These are phyloP conservation scores for Stenolophus ochropezus DNA, from an alignment of 2,888 invertebrate species.

Conservation along the genomic window DNA sequence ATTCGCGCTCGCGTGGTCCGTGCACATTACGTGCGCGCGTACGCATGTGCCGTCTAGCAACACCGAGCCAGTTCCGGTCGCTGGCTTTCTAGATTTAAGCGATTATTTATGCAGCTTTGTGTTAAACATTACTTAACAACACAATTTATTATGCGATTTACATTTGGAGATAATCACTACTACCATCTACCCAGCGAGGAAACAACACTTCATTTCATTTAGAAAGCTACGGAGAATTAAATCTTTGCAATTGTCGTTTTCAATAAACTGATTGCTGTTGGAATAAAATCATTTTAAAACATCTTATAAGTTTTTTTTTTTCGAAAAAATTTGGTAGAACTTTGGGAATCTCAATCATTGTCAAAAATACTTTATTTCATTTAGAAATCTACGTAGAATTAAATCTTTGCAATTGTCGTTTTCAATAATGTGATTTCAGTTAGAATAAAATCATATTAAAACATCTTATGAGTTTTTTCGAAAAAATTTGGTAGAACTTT, in stretches of 20 bases:
- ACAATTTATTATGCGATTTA: slow-evolving; percentile 57
- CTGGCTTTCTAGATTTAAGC: slow-evolving; percentile 56
- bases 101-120: slow-evolving; percentile 60
- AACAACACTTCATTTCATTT: neutral
- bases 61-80: slow-evolving; percentile 47
- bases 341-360: neutral
- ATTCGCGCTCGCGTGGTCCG: slow-evolving; percentile 5
- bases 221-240: neutral
- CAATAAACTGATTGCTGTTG: too few species aligned
- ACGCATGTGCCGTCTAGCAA: slow-evolving; percentile 21
- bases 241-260: neutral
- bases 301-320: too few species aligned
- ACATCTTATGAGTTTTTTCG: too few species aligned
- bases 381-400: neutral
- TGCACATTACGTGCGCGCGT: slow-evolving; percentile 17
- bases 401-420: neutral
- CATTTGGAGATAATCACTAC: slow-evolving; percentile 53
- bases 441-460: too few species aligned
- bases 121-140: slow-evolving; percentile 59
- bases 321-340: neutral
- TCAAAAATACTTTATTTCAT: neutral
- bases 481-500: neutral
- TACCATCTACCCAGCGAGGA: slow-evolving; percentile 11
- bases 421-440: too few species aligned
- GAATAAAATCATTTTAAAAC: too few species aligned